A percentile compares a stretch with the other conserved stretches of the same genome.
These are phyloP conservation scores for Octomys mimax DNA, from an alignment of 2,797 vertebrate genomes.

Conservation along the genomic window DNA sequence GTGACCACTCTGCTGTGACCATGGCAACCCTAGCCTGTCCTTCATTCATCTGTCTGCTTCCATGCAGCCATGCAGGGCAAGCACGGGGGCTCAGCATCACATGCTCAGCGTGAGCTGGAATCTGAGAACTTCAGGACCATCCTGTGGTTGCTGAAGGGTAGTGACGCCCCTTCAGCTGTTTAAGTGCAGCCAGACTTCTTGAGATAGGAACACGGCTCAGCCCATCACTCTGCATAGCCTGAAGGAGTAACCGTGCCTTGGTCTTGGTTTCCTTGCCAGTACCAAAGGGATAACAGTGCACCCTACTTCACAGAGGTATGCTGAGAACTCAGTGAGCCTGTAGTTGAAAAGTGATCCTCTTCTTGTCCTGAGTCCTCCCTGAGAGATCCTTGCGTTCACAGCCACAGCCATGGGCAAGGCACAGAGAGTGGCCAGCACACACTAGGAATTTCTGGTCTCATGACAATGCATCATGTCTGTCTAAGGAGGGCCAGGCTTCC, in stretches of 20 bases:
- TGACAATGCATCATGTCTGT: not conserved
- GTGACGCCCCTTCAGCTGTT: not conserved
- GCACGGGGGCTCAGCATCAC: not conserved
- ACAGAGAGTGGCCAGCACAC: not conserved
- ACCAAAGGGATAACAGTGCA: not conserved
- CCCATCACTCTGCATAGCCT: not conserved
- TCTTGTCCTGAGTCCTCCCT: not conserved
- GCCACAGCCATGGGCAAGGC: not conserved
- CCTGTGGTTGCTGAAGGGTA: not conserved
- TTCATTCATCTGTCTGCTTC: not conserved
- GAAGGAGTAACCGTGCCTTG: accelerated
- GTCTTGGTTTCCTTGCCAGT: not conserved
- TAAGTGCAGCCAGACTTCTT: not conserved
- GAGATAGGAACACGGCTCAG: not conserved
- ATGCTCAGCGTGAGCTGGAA: not conserved
- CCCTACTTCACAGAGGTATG: not conserved
- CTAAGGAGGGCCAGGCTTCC: not conserved
- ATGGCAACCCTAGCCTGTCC: not conserved
- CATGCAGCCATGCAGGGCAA: not conserved
- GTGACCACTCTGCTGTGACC: not conserved
- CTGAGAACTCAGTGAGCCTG: not conserved
- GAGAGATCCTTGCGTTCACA: not conserved
- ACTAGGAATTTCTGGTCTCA: not conserved
- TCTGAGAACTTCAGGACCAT: not conserved
- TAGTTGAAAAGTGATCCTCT: not conserved